These are phyloP conservation scores for Dioctria rufipes DNA, from an alignment of 2,888 invertebrate genomes.

Conservation along the genomic window DNA sequence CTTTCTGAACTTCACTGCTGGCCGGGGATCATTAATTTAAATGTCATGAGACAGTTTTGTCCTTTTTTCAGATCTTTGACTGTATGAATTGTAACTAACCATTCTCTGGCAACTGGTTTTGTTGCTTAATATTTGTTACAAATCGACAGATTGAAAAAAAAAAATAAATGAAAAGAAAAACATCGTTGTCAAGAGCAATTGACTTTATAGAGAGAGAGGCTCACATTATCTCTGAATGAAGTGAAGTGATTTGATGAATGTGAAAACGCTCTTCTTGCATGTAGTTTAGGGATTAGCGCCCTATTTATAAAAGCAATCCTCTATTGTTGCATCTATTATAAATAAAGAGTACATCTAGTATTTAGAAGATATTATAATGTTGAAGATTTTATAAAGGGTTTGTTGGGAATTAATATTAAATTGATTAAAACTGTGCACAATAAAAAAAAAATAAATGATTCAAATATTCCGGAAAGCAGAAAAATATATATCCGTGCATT, in stretches of 20 bases:
- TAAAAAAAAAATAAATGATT: no score
- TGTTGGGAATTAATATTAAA: no score
- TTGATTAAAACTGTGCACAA: no score
- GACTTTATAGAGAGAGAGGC: constrained; percentile 34
- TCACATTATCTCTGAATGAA: no score
- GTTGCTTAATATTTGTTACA: constrained; percentile 32
- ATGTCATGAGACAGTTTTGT: constrained; percentile 52
- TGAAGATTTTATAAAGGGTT: no score
- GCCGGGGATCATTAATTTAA: constrained; percentile 51
- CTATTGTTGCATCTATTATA: no score
- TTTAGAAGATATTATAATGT: no score
- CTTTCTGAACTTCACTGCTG: background rate
- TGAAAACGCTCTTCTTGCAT: background rate
- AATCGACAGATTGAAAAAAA: constrained; percentile 21
- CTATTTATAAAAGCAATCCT: background rate
- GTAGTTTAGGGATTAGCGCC: constrained; percentile 20
- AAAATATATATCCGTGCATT: no score
- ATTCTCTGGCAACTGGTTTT: constrained; percentile 37
- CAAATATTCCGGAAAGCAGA: no score
- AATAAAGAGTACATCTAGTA: no score
- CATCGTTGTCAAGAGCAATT: constrained; percentile 50
- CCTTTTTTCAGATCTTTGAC: constrained; percentile 17
- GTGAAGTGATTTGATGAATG: no score
- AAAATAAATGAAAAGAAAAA: no score
- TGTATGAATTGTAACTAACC: constrained; percentile 25